These are phyloP conservation scores for Helarctos malayanus DNA, from an alignment of 2,797 vertebrate genomes.

Conservation along the genomic window DNA sequence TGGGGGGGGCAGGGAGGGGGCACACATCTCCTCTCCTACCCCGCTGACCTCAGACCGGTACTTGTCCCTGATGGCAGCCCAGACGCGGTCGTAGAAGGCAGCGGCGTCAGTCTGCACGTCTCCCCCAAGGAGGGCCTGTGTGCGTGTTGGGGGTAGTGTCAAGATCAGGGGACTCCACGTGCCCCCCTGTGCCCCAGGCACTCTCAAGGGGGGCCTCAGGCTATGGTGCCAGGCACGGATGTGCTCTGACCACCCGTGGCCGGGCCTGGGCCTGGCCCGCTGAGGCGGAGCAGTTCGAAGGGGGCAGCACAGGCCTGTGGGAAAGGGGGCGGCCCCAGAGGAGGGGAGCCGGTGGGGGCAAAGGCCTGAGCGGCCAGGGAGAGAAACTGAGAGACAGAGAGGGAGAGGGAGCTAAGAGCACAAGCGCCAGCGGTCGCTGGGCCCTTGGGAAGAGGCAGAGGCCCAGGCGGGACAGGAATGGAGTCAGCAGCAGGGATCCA, in stretches of 20 bases:
- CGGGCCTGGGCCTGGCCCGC: neutral
- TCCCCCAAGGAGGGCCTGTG: conserved; percentile 92
- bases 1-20: neutral
- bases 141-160: neutral
- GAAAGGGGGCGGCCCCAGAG: neutral
- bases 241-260: neutral
- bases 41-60: conserved; percentile 92
- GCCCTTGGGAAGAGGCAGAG: neutral
- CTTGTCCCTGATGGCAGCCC: conserved; percentile 93
- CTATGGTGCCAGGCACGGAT: neutral
- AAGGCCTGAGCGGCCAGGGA: neutral
- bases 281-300: neutral
- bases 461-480: neutral
- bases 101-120: conserved; percentile 86
- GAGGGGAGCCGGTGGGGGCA: neutral
- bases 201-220: neutral
- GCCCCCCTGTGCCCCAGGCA: neutral
- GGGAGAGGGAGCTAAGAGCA: neutral
- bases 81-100: conserved; percentile 90
- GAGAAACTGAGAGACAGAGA: neutral
- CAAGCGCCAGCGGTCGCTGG: neutral
- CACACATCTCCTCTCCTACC: neutral
- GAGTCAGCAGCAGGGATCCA: neutral
- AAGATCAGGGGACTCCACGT: neutral
- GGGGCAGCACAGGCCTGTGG: neutral